Evolutionary conservation across 2,797 vertebrate species (phyloP), one percentile per base, ranked within the genome.

Genomic region (Scyliorhinus canicula): DNA sequence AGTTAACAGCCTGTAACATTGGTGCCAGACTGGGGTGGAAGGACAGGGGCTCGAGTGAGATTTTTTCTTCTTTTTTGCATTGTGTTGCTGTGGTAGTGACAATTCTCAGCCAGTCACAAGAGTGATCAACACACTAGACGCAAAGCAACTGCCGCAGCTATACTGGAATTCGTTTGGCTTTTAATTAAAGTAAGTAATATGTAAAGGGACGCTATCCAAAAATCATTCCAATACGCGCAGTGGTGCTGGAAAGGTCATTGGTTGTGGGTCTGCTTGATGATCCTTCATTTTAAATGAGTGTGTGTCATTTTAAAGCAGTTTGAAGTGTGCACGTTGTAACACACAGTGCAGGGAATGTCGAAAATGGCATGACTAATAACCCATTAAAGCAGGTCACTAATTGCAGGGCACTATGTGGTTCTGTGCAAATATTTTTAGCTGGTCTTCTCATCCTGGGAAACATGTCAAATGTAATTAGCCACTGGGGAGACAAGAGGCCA

Each of bases 141-240:
- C 5, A 19, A 16, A 94, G 4, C 93, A 69, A 40, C 31, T 71
- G 14, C 60, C 52, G 44, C 60, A 52, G 44, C 44, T 71, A 52
- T 3, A 28, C 65, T 71, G n/a, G 4, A 50, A 44, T 21, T 26
- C 31, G 28, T 31, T 35, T 67, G 44, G 91, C 57, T 65, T 93
- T 93, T 71, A 71, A 94, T 94, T 94, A 71, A 94, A 50, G 93
- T 26, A n/a, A 50, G 47, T 71, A 74, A 71, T 55, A 52, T 1
- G 44, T 71, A 52, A 28, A 67, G 40, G 57, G 55, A 67, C 40
- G 21, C 35, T 44, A 40, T 28, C n/a, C 40, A 93, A 65, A 71
- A 93, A 50, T 52, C 47, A 50, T 44, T 69, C 19, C 67, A 69
- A 24, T 24, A 0, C 11, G 26, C 44, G 0, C 11, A 4, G 28